These are phyloP conservation scores for Hipparchia sbordonii DNA, from an alignment of 2,888 invertebrate species.

Conservation along the genomic window DNA sequence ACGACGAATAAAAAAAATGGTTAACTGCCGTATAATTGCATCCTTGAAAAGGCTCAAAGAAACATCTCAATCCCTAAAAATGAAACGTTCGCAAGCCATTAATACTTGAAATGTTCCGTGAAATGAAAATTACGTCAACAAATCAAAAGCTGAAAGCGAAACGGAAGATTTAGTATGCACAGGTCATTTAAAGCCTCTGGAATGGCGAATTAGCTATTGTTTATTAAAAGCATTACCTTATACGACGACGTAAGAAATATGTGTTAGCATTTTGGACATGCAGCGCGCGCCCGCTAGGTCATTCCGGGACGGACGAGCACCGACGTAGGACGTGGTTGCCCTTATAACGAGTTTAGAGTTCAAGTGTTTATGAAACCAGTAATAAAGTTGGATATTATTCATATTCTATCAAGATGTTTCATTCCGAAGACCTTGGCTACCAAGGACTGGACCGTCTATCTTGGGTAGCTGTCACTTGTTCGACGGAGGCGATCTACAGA, in stretches of 20 bases:
- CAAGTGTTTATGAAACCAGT: too few species aligned
- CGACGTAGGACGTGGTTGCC: too few species aligned
- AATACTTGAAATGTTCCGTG: conserved; percentile 20
- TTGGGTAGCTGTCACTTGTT: too few species aligned
- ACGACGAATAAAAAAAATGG: neutral
- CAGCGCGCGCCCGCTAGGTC: too few species aligned
- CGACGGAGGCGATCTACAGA: too few species aligned
- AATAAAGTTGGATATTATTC: too few species aligned
- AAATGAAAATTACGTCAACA: conserved; percentile 21
- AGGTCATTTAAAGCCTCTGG: conserved; percentile 30
- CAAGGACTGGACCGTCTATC: too few species aligned
- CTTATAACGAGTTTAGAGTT: too few species aligned
- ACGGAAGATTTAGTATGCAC: conserved; percentile 38
- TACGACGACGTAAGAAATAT: neutral
- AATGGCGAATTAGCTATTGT: conserved; percentile 31
- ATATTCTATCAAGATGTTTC: too few species aligned
- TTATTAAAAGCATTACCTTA: conserved; percentile 11
- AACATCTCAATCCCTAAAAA: conserved; percentile 25
- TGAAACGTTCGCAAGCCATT: conserved; percentile 7
- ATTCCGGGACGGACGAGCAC: too few species aligned
- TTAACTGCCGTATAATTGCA: neutral
- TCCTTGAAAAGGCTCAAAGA: conserved; percentile 1
- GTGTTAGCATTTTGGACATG: too few species aligned
- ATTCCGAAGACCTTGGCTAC: too few species aligned
- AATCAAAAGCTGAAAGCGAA: conserved; percentile 39